Conservation (phyloP, 2,113 vertebrate species). For the Piprites chloris region DNA sequence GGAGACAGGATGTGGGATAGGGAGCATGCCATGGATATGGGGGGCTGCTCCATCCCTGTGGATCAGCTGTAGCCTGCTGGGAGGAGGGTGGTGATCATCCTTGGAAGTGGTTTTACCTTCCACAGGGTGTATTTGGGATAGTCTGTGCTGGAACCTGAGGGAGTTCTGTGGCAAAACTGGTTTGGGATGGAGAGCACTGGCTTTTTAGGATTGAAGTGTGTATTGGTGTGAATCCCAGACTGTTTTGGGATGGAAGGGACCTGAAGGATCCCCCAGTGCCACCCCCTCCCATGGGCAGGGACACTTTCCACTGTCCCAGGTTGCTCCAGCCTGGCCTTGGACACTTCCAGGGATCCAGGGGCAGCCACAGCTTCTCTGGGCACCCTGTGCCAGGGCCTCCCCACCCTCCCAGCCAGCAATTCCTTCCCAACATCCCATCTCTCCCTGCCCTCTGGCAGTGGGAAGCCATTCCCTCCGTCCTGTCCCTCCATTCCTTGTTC, state of each 20-base stretch:
- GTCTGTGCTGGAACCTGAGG: not conserved
- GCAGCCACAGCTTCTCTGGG: not conserved
- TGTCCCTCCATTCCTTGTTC: not conserved
- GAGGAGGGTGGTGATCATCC: not conserved
- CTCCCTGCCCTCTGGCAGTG: not conserved
- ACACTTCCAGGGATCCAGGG: not conserved
- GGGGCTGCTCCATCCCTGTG: rapidly evolving
- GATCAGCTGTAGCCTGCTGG: rapidly evolving
- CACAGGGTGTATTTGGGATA: rapidly evolving
- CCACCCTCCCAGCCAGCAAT: not conserved
- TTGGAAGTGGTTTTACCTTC: rapidly evolving
- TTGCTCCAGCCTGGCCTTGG: not conserved
- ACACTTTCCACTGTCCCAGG: not conserved
- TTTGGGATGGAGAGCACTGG: rapidly evolving
- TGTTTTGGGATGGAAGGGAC: not conserved
- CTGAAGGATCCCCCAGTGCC: not conserved
- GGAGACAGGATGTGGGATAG: not conserved
- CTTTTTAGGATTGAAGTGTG: not conserved
- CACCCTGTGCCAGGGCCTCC: rapidly evolving
- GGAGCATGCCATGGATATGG: rapidly evolving
- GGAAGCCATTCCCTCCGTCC: not conserved
- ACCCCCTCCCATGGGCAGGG: not conserved
- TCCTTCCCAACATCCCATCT: not conserved
- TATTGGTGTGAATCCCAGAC: not conserved
- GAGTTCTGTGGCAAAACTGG: not conserved